Percentiles rank a stretch among this genome's conserved stretches.
These are phyloP conservation scores for Cerastoderma edule DNA, from an alignment of 2,888 invertebrate genomes.

Conservation along the genomic window DNA sequence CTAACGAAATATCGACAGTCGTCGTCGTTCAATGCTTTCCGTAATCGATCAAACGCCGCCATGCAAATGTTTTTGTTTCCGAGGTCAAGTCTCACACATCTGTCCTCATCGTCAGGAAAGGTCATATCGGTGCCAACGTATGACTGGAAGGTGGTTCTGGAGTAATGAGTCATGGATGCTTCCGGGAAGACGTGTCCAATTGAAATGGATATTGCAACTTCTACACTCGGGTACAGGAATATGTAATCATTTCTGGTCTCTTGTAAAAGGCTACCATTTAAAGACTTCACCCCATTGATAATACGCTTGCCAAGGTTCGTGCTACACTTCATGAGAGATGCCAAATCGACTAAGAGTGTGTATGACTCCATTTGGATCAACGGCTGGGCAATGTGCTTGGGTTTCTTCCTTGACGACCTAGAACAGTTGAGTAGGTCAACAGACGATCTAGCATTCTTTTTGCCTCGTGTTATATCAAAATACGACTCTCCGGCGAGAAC, in stretches of 20 bases:
- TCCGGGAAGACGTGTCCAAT: constrained; percentile 1
- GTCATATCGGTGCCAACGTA: constrained; percentile 15
- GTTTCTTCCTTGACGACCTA: neutral
- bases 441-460: neutral
- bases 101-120: neutral
- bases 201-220: constrained; percentile 8
- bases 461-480: neutral
- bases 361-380: neutral
- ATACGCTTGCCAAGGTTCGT: neutral
- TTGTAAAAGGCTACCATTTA: neutral
- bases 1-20: constrained; percentile 10
- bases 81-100: constrained; percentile 1
- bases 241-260: neutral
- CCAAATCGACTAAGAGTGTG: neutral
- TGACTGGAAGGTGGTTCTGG: neutral
- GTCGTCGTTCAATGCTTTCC: neutral
- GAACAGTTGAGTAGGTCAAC: neutral
- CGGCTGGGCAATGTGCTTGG: neutral
- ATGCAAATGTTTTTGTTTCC: neutral
- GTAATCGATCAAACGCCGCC: neutral
- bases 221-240: neutral
- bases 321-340: neutral
- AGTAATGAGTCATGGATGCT: neutral
- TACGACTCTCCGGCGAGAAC: neutral
- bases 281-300: neutral